Percentiles rank a stretch among this genome's conserved stretches.
Conservation (phyloP, 2,888 invertebrate species). For the Cheiracanthium punctorium region DNA sequence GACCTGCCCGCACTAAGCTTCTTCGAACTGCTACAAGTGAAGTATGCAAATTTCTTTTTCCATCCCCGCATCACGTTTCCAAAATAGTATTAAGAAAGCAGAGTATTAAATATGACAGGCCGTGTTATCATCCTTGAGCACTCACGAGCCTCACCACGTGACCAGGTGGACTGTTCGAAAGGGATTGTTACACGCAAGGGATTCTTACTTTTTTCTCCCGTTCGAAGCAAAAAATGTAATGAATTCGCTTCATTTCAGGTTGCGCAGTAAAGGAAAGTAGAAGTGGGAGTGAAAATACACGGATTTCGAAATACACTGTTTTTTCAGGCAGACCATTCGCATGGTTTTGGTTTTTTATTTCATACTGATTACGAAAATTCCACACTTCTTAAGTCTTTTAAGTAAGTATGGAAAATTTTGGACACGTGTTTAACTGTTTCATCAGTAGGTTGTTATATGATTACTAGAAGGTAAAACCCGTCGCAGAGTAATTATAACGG, state of each 20-base stretch:
- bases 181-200: not conserved
- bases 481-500: no score
- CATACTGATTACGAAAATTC: no score
- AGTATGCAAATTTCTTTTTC: not conserved
- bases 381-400: no score
- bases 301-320: not conserved
- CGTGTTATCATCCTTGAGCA: not conserved
- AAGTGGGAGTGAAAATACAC: not conserved
- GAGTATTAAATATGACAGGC: no score
- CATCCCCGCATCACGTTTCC: not conserved
- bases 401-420: no score
- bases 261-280: not conserved
- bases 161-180: not conserved
- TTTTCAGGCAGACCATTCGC: no score
- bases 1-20: no score
- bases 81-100: not conserved
- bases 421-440: no score
- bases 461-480: no score
- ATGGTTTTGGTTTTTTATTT: no score
- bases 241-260: not conserved
- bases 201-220: not conserved
- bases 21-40: no score
- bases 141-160: constrained; percentile 1
- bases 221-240: not conserved
- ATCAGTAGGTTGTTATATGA: no score